These are phyloP conservation scores for Bhutanitis thaidina DNA, from an alignment of 2,888 invertebrate species.

Conservation along the genomic window DNA sequence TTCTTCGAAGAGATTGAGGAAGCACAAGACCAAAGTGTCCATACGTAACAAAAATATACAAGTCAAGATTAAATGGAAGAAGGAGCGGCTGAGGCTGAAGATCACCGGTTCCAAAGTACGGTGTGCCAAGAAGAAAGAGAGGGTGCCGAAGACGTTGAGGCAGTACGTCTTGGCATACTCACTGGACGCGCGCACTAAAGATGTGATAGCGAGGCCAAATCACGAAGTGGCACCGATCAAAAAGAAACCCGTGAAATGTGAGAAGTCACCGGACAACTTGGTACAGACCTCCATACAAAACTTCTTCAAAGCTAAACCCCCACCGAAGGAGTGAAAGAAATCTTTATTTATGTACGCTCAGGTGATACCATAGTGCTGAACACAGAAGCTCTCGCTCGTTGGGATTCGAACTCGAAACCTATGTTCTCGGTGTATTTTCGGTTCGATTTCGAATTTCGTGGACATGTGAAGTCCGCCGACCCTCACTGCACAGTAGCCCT, in stretches of 20 bases:
- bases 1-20: conserved; percentile 19
- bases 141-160: conserved; percentile 28
- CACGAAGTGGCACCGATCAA: conserved; percentile 38
- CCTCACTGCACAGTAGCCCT: no score
- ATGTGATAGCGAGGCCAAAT: conserved; percentile 40
- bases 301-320: conserved; percentile 43
- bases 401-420: no score
- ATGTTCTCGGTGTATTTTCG: no score
- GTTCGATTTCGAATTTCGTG: no score
- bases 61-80: conserved; percentile 48
- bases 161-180: conserved; percentile 55
- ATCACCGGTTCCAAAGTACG: conserved; percentile 30
- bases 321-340: neutral
- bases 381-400: no score
- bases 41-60: conserved; percentile 35
- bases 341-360: no score
- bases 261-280: conserved; percentile 46
- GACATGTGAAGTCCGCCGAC: no score
- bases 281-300: conserved; percentile 55
- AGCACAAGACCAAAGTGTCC: conserved; percentile 23
- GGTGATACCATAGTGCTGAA: no score
- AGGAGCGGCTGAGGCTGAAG: conserved; percentile 40
- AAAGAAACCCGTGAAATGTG: conserved; percentile 38
- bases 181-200: conserved; percentile 24
- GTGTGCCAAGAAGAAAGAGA: conserved; percentile 8